Conservation (phyloP, 2,113 vertebrate species). For the Anseranas semipalmata region DNA sequence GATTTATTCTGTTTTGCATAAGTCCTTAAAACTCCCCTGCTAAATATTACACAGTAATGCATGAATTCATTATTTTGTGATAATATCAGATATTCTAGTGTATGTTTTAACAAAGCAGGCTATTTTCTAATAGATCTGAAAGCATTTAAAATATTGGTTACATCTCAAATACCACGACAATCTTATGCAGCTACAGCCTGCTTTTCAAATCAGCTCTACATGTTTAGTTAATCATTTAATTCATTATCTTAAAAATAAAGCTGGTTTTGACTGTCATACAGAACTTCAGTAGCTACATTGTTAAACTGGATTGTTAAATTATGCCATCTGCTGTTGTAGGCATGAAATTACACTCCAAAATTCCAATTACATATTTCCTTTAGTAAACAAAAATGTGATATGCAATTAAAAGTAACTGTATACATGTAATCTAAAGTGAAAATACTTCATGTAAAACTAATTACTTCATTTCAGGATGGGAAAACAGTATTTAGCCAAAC, state of each 20-base stretch:
- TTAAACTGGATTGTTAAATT: background rate
- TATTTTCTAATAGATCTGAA: background rate
- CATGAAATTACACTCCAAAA: background rate
- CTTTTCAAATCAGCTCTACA: background rate
- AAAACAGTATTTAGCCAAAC: background rate
- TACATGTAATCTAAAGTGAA: background rate
- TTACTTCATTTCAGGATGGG: background rate
- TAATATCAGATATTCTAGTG: background rate
- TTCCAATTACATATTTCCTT: background rate
- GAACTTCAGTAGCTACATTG: background rate
- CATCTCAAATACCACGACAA: background rate
- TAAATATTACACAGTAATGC: background rate
- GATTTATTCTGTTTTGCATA: background rate
- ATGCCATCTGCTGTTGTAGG: conserved; percentile 60
- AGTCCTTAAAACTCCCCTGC: background rate
- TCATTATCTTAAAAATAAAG: background rate
- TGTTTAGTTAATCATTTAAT: background rate
- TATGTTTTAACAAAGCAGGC: background rate
- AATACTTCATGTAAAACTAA: background rate
- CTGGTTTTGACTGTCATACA: background rate
- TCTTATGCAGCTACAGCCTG: background rate
- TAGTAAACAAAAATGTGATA: background rate
- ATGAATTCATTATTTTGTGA: background rate
- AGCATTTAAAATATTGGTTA: background rate
- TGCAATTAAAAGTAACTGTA: background rate